These are phyloP conservation scores for Trogon surrucura DNA, from an alignment of 2,113 vertebrate genomes.

Conservation along the genomic window DNA sequence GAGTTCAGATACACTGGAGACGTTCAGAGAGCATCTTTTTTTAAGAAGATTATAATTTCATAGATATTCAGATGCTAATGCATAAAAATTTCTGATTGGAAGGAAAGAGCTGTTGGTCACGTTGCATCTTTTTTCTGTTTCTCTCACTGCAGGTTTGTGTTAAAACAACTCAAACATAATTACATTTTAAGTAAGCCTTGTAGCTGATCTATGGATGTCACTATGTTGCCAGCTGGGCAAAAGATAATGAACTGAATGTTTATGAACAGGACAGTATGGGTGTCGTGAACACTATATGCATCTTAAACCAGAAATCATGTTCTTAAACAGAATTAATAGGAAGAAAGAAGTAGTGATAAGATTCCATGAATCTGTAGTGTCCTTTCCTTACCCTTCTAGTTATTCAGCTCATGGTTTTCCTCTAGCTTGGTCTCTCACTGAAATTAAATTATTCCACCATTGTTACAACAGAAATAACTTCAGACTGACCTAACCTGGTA, in stretches of 20 bases:
- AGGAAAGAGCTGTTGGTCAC: not conserved
- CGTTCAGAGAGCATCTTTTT: not conserved
- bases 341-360: not conserved
- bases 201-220: not conserved
- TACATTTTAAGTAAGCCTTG: not conserved
- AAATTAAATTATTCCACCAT: not conserved
- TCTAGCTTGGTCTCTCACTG: not conserved
- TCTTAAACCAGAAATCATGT: not conserved
- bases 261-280: not conserved
- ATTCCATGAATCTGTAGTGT: not conserved
- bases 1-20: not conserved
- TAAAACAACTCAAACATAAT: not conserved
- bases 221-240: not conserved
- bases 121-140: not conserved
- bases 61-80: not conserved
- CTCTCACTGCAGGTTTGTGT: not conserved
- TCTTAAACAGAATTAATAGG: not conserved
- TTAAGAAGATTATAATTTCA: not conserved
- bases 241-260: not conserved
- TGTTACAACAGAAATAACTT: not conserved
- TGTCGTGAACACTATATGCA: not conserved
- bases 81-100: not conserved
- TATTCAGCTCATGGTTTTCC: not conserved
- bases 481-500: not conserved
- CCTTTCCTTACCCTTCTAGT: not conserved